Evolutionary conservation across 2,113 vertebrate species (phyloP).

Genomic region (Carassius carassius): DNA sequence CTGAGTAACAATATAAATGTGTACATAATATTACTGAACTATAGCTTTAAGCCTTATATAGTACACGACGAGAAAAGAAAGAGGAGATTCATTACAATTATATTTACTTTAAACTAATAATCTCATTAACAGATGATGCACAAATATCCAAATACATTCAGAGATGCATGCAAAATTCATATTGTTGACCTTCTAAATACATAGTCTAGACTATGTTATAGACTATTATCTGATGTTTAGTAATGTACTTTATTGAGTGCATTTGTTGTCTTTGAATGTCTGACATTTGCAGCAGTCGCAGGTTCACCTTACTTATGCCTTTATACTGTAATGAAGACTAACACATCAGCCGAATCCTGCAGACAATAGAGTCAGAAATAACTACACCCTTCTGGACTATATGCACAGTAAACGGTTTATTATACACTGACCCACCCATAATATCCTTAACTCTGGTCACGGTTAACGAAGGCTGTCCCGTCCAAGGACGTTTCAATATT

Average conservation of each 20-base stretch:
- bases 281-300: background rate
- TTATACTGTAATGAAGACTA: background rate
- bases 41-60: background rate
- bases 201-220: background rate
- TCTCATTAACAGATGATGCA: background rate
- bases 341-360: background rate
- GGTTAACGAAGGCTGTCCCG: constrained; percentile 47
- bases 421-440: background rate
- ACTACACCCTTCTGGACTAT: background rate
- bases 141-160: background rate
- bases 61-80: background rate
- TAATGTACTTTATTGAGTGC: background rate
- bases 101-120: background rate
- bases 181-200: background rate
- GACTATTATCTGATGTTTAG: background rate
- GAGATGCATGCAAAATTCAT: constrained; percentile 9
- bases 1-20: too few species aligned
- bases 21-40: background rate
- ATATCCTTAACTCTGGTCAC: constrained; percentile 52
- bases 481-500: constrained; percentile 68
- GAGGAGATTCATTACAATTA: background rate
- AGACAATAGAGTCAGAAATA: background rate
- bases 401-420: constrained; percentile 17
- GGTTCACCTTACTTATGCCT: background rate
- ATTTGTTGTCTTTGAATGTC: background rate